These are phyloP conservation scores for Prionailurus viverrinus DNA, from an alignment of 2,113 vertebrate genomes.

Conservation along the genomic window DNA sequence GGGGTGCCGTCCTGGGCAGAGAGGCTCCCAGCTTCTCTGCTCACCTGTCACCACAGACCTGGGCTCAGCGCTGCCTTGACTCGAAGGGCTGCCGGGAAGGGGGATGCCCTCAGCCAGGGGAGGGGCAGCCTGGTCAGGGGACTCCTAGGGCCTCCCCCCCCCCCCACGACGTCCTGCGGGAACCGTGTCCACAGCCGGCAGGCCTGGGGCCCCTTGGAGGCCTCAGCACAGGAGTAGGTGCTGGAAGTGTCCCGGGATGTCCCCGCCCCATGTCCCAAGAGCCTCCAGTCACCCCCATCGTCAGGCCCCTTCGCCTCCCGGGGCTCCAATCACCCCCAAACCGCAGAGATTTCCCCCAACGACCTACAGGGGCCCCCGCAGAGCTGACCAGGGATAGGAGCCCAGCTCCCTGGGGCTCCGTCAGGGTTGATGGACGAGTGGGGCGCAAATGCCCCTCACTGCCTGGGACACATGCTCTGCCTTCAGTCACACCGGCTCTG, in stretches of 20 bases:
- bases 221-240: background rate
- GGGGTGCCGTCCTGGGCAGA: background rate
- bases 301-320: background rate
- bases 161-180: background rate
- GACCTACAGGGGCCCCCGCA: background rate
- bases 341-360: background rate
- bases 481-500: background rate
- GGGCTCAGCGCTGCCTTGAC: background rate
- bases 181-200: background rate
- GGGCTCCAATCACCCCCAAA: background rate
- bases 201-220: background rate
- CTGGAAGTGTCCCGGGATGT: background rate
- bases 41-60: background rate
- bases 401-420: background rate
- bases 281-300: fast-evolving
- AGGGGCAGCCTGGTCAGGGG: background rate
- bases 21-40: background rate
- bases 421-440: background rate
- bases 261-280: background rate
- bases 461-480: background rate
- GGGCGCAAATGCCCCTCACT: background rate
- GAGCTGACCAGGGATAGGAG: background rate
- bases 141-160: background rate
- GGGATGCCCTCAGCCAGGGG: background rate
- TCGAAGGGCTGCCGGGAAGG: background rate